phyloP scores from a whole-genome alignment of 2,113 vertebrate genomes.

The Engystomops pustulosus region DNA sequence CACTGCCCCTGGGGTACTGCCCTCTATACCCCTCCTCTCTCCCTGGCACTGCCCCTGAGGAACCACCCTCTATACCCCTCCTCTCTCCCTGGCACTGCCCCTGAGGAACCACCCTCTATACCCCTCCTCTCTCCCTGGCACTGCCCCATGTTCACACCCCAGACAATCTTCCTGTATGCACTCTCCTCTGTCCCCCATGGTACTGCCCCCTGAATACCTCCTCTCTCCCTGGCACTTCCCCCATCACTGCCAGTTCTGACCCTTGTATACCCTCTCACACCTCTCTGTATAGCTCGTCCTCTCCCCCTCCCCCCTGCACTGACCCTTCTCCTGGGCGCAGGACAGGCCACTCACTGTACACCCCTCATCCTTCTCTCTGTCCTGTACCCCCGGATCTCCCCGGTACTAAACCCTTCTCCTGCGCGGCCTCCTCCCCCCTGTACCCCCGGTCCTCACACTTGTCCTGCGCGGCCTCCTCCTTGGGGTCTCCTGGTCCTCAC shows the following conservation, averaged over 20 bases:
- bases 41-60: background rate
- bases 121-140: no score
- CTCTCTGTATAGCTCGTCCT: background rate
- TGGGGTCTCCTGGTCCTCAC: background rate
- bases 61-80: no score
- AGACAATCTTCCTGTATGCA: no score
- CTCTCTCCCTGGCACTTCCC: background rate
- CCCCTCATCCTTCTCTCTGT: background rate
- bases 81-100: no score
- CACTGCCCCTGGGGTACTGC: no score
- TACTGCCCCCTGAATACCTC: background rate
- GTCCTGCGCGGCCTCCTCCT: no score
- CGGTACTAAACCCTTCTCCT: background rate
- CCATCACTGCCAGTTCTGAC: background rate
- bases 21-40: background rate
- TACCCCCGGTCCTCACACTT: background rate
- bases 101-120: no score
- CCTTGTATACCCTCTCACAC: background rate
- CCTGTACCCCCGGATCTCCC: background rate
- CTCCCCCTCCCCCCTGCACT: background rate
- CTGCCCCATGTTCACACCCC: background rate
- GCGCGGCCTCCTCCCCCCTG: no score
- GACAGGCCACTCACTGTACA: background rate
- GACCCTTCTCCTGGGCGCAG: no score
- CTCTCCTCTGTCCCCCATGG: background rate